Conservation (phyloP, 2,888 invertebrate species). For the Himalopsyche japonica region DNA sequence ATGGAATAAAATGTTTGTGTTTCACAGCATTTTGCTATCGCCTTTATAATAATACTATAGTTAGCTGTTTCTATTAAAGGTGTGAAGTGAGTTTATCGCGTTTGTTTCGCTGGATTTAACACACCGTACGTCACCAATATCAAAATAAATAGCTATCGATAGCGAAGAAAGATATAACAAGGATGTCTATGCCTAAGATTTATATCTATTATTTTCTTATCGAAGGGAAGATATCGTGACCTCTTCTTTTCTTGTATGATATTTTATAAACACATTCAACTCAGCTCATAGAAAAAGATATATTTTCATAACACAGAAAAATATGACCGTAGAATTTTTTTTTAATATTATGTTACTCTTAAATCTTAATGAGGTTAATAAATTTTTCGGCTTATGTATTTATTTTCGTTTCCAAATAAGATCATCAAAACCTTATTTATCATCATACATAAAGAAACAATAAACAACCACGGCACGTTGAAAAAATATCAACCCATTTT, state of each 20-base stretch:
- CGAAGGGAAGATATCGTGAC: slow-evolving; percentile 12
- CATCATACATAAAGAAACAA: too few species aligned
- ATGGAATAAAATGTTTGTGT: too few species aligned
- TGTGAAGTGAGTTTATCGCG: slow-evolving; percentile 21
- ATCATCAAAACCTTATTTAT: too few species aligned
- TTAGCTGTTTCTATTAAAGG: not conserved
- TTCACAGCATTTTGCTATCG: not conserved
- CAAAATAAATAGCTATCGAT: slow-evolving; percentile 38
- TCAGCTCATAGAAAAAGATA: not conserved
- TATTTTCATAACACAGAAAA: not conserved
- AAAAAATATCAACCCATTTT: too few species aligned
- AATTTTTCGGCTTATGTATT: too few species aligned
- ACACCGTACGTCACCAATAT: slow-evolving; percentile 38
- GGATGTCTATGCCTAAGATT: slow-evolving; percentile 34
- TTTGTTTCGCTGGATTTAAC: slow-evolving; percentile 33
- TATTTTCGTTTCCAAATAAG: too few species aligned
- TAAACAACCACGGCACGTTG: too few species aligned
- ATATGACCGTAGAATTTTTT: not conserved
- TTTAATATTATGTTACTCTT: too few species aligned
- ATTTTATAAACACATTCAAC: not conserved
- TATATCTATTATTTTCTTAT: slow-evolving; percentile 31
- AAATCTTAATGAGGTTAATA: too few species aligned
- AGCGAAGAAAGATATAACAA: slow-evolving; percentile 28
- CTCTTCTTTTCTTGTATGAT: slow-evolving; percentile 3
- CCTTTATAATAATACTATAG: not conserved